Evolutionary conservation across 2,113 vertebrate species (phyloP).

Genomic region (Centropus unirufus): DNA sequence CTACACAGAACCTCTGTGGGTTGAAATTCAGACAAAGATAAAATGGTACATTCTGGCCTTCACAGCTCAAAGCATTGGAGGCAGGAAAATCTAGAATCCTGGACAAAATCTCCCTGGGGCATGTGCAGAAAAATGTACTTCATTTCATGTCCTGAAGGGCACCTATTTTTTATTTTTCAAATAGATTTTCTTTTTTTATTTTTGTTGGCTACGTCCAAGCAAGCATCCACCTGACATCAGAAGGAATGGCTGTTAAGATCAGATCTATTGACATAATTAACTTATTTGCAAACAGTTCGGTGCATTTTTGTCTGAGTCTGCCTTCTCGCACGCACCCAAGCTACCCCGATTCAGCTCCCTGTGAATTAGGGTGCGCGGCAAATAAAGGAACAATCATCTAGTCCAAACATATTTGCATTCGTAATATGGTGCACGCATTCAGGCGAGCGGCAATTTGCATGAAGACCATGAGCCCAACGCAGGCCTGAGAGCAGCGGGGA

Average conservation of each 20-base stretch:
- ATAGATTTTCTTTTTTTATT: background rate
- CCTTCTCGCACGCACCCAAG: conserved; percentile 9
- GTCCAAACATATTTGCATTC: conserved; percentile 72
- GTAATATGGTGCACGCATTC: conserved; percentile 69
- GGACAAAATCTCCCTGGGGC: background rate
- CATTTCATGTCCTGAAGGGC: background rate
- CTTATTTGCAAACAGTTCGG: conserved; percentile 65
- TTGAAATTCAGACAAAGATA: conserved; percentile 31
- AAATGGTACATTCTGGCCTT: background rate
- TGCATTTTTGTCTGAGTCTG: conserved; percentile 43
- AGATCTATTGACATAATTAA: conserved; percentile 47
- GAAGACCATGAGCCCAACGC: conserved; percentile 58
- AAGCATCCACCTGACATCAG: background rate
- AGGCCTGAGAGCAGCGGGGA: conserved; percentile 60
- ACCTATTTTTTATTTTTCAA: background rate
- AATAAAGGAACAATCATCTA: conserved; percentile 63
- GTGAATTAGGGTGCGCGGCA: conserved; percentile 57
- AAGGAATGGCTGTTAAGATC: background rate
- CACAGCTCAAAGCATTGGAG: background rate
- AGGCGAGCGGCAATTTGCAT: conserved; percentile 61
- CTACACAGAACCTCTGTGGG: background rate
- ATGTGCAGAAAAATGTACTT: background rate
- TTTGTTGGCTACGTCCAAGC: background rate
- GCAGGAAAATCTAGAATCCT: background rate
- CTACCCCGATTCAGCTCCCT: conserved; percentile 50